phyloP scores from a whole-genome alignment of 2,113 vertebrate genomes.

The Pampusana beccarii region DNA sequence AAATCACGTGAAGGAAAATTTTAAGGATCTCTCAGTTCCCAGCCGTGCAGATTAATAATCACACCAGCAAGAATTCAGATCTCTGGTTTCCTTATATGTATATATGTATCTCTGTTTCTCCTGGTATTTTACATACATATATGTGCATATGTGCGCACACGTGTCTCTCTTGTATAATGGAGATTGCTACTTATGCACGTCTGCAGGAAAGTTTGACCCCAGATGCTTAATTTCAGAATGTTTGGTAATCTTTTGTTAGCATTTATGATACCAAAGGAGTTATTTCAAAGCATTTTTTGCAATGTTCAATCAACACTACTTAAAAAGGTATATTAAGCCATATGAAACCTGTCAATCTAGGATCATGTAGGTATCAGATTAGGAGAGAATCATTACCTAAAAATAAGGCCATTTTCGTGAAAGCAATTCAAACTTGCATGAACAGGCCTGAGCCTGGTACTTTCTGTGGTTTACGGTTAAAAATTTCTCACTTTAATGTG shows the following conservation, averaged over 20 bases:
- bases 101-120: neutral
- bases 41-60: neutral
- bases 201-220: neutral
- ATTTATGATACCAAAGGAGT: neutral
- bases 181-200: neutral
- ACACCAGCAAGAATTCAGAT: neutral
- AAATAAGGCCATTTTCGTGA: neutral
- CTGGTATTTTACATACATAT: neutral
- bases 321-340: neutral
- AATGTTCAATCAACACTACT: neutral
- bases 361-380: neutral
- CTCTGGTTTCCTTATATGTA: neutral
- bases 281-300: neutral
- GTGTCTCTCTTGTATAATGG: neutral
- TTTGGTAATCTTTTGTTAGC: neutral
- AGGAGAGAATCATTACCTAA: neutral
- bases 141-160: accelerated
- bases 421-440: neutral
- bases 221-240: neutral
- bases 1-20: neutral
- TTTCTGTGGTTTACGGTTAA: neutral
- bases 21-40: neutral
- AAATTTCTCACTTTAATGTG: neutral
- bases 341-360: neutral
- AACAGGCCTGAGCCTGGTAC: neutral